Evolutionary conservation across 2,888 invertebrate genomes (phyloP).

Genomic region (Bellardia bayeri): DNA sequence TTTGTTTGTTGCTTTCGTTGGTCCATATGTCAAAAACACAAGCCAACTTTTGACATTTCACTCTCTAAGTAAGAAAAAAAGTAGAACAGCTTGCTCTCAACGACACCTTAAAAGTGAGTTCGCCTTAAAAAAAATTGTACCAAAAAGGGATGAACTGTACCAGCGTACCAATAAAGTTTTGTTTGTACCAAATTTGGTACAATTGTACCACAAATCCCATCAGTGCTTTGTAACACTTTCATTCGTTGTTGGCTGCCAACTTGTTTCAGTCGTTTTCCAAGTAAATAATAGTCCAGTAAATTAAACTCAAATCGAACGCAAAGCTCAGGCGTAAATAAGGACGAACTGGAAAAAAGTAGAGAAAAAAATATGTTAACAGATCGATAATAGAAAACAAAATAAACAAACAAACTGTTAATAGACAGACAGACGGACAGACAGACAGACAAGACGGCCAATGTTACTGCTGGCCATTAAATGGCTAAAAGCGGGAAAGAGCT

Average conservation of each 20-base stretch:
- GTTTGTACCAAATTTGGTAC: no score
- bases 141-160: no score
- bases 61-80: no score
- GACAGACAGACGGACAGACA: neutral
- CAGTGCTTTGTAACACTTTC: neutral
- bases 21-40: no score
- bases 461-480: slow-evolving; percentile 43
- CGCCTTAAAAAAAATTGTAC: no score
- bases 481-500: slow-evolving; percentile 12
- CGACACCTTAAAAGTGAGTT: no score
- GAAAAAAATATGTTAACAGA: slow-evolving; percentile 63
- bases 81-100: no score
- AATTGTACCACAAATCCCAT: no score
- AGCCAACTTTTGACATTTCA: no score
- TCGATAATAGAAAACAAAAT: slow-evolving; percentile 57
- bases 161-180: no score
- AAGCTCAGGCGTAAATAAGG: slow-evolving; percentile 52
- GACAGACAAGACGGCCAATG: neutral
- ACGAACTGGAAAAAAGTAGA: slow-evolving; percentile 15
- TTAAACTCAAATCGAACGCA: slow-evolving; percentile 13
- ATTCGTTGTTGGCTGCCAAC: neutral
- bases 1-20: no score
- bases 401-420: slow-evolving; percentile 46
- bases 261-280: neutral
- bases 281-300: slow-evolving; percentile 16